phyloP scores from a whole-genome alignment of 2,113 vertebrate genomes.

The Gadus chalcogrammus region DNA sequence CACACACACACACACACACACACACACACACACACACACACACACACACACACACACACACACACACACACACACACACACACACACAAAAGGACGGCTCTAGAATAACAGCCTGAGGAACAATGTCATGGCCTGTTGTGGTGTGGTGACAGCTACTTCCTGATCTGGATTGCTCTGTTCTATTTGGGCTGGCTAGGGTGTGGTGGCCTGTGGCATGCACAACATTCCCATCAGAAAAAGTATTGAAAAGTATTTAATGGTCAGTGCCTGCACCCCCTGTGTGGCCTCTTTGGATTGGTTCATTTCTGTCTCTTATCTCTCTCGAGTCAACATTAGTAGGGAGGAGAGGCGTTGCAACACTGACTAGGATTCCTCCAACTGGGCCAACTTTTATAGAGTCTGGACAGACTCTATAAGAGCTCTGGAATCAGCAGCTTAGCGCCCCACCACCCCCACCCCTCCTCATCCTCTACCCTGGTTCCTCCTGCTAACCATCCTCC shows the following conservation, averaged over 20 bases:
- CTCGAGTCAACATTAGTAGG: no score
- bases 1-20: background rate
- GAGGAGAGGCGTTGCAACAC: no score
- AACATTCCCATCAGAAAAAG: conserved; percentile 3
- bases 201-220: background rate
- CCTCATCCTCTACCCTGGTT: no score
- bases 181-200: conserved; percentile 24
- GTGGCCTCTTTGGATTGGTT: background rate
- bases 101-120: conserved; percentile 36
- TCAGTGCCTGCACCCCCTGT: background rate
- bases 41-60: background rate
- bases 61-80: background rate
- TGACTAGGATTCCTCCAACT: no score
- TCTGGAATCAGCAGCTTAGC: no score
- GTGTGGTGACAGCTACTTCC: conserved; percentile 43
- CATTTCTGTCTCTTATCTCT: no score
- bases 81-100: conserved; percentile 26
- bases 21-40: background rate
- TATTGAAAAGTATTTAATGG: background rate
- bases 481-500: no score
- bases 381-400: no score
- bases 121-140: conserved; percentile 11
- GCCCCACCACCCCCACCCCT: no score
- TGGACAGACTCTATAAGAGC: no score
- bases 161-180: conserved; percentile 26